Evolutionary conservation across 2,888 invertebrate genomes (phyloP), one percentile per base, ranked within the genome.

Genomic region (Eustalomyia histrio): DNA sequence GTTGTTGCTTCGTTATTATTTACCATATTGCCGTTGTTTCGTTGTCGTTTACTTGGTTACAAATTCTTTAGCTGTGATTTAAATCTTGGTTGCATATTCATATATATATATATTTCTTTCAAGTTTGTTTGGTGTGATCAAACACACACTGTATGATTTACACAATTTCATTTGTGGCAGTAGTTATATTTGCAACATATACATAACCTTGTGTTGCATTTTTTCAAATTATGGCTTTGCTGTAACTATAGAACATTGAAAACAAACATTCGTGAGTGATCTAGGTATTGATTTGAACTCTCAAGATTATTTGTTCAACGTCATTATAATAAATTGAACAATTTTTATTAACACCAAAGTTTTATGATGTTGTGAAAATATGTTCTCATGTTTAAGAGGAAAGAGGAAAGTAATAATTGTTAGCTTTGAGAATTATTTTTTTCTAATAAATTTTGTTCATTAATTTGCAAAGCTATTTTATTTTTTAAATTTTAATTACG

Each of bases 281-380:
- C 73, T 73, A 65, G 50, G 39, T 67, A 73, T 68, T 68, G 79
- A 61, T 55, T 63, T 68, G 68, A 73, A 73, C 73, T 67, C 67
- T 61, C n/a, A 73, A 72, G 57, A 73, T 79, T 73, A 68, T 63
- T 63, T 61, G 35, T 24, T 55, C 73, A 68, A 79, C 53, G 67
- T 71, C 65, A 78, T 67, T 60, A 65, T 67, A 67, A 73, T 78
- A 73, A 75, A 75, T 69, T 75, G 69, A 17, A 60, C 17, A 68
- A 74, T 65, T 65, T 71, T 52, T 60, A 47, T 69, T 65, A 69
- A 60, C 53, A 63, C 58, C 29, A 63, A 21, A 63, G n/a, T 68
- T 68, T 53, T 47, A 58, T 52, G 10, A 65, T 55, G 47, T 21
- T 64, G 24, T 43, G n/a, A 72, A 63, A 55, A 24, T 14, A 39